Conservation (phyloP, 2,113 vertebrate species). For the Struthio camelus region DNA sequence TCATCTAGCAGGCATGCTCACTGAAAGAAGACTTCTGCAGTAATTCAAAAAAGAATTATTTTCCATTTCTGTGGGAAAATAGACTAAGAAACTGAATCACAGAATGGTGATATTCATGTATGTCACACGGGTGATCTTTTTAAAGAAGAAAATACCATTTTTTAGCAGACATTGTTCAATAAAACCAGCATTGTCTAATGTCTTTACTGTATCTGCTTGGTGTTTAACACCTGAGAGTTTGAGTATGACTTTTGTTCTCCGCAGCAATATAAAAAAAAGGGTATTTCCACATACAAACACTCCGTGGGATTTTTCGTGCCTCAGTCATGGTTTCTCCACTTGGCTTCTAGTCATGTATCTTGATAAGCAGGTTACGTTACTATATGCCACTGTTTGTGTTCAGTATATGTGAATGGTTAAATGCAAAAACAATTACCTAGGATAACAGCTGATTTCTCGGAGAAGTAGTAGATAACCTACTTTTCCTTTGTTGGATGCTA, state of each 20-base stretch:
- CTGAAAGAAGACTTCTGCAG: background rate
- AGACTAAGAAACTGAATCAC: background rate
- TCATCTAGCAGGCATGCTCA: background rate
- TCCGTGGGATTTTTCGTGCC: background rate
- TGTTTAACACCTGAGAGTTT: background rate
- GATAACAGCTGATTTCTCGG: background rate
- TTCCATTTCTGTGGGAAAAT: background rate
- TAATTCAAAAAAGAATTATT: constrained; percentile 23
- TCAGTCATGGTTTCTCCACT: background rate
- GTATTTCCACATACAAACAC: background rate
- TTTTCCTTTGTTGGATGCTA: background rate
- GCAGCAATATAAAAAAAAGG: background rate
- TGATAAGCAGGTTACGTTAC: background rate
- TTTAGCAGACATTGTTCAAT: background rate
- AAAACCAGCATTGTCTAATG: background rate
- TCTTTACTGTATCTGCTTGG: background rate
- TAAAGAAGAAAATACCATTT: rapidly evolving
- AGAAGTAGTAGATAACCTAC: background rate
- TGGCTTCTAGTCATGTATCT: background rate
- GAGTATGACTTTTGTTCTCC: background rate
- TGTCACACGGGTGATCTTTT: rapidly evolving
- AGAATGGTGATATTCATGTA: rapidly evolving
- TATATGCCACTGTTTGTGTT: background rate
- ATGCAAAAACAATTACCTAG: background rate
- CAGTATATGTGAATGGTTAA: background rate